Base-by-base conservation (phyloP, 2,888 invertebrate genomes). In the Aphidoletes aphidimyza region DNA sequence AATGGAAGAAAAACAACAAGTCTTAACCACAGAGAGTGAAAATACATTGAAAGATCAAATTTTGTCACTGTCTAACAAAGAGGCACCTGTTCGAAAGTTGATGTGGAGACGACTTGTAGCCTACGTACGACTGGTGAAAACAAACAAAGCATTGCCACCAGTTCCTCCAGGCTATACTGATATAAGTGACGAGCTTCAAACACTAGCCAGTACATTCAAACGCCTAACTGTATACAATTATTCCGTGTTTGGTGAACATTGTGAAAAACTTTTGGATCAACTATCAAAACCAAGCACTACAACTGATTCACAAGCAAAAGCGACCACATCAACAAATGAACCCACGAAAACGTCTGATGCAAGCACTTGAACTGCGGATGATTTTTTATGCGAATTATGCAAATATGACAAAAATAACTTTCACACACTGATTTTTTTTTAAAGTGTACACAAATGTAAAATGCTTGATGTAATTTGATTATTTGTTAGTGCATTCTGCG, bases 141-240 rank as follows among this genome's bases (percentile, higher is more conserved):
- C 88, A 30, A 87, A 87, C 9, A 88, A 88, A 84, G 86, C 84
- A 8, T 83, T 87, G 26, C 88, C 88, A 37, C 88, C 88, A 86
- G 88, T 87, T 85, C 89, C 86, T n/a, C 89, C 89, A 6, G 90
- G 90, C 9, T 90, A 89, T 84, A 86, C 42, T n/a, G 89, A 90
- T 69, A 90, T 87, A 45, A 87, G 87, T 81, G 89, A 89, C 39
- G 89, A 90, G 85, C 85, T 90, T 78, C 88, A 89, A 85, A 87
- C 87, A 83, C 88, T 89, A 86, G 87, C 88, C 3, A 87, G 87
- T 85, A 88, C 89, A 9, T 87, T 90, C 22, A 88, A 89, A 54
- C 89, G 90, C 14, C 87, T 90, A 14, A 88, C 90, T 69, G 87
- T 88, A 83, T 90, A 90, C 85, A 90, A 90, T 86, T 90, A 90